These are phyloP conservation scores for Drosophila mercatorum DNA, from an alignment of 2,888 invertebrate species.

Conservation along the genomic window DNA sequence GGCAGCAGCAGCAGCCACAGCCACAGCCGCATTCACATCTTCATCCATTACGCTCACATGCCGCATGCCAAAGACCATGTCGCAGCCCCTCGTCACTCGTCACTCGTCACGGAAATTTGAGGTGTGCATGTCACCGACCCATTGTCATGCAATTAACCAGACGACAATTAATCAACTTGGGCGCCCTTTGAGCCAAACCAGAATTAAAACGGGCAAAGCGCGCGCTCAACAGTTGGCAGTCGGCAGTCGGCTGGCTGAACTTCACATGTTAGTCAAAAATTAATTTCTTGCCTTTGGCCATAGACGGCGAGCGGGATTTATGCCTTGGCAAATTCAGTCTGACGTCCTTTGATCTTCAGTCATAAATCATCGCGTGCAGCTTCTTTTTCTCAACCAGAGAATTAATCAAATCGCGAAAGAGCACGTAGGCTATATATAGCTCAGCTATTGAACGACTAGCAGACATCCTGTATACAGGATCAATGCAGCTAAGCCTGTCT, in stretches of 20 bases:
- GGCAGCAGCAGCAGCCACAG: neutral
- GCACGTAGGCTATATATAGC: neutral
- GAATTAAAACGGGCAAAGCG: conserved; percentile 24
- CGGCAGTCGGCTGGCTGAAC: neutral
- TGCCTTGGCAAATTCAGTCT: neutral
- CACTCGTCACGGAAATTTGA: conserved; percentile 24
- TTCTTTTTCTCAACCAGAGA: neutral
- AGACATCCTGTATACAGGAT: too few species aligned
- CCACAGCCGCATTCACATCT: neutral
- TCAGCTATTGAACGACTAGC: too few species aligned
- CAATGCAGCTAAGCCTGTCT: too few species aligned
- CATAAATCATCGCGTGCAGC: conserved; percentile 18
- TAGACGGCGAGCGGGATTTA: conserved; percentile 7
- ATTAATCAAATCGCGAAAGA: conserved; percentile 24
- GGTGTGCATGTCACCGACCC: conserved; percentile 26
- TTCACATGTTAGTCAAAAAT: conserved; percentile 11
- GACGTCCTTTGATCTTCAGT: conserved; percentile 4
- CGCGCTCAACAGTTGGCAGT: neutral
- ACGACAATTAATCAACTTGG: conserved; percentile 56
- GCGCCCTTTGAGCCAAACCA: conserved; percentile 17
- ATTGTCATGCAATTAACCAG: conserved; percentile 52
- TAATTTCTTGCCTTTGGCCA: neutral
- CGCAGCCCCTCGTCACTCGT: neutral
- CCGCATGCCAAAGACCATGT: neutral
- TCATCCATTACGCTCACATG: conserved; percentile 2